Base-by-base conservation (phyloP, 2,888 invertebrate genomes). In the Schizaphis graminum region DNA sequence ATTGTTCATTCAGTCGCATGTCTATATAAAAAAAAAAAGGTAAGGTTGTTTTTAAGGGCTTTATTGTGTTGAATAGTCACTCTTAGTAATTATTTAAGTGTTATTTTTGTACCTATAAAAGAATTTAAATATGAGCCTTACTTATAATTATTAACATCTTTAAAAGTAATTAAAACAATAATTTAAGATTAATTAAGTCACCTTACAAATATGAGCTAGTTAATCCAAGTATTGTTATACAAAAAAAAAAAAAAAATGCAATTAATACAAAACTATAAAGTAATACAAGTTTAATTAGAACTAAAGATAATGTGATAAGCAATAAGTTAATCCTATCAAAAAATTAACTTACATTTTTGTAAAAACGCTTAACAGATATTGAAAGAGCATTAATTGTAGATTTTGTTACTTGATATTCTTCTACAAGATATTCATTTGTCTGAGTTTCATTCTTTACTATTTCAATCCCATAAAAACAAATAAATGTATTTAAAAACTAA, bases 271-370 rank as follows among this genome's bases (percentile, higher is more conserved):
- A 35, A 35, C 35, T 35, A 35, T 35, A 77, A 1, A 24, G 10
- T 0, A 53, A 56, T 88, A 88, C 21, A 35, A 24, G 35, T 16
- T 21, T 7, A 35, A 77, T 35, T 77, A 35, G 47, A 86, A 47
- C 47, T 5, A 44, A 49, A 35, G 0, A 26, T 56, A 53, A 24
- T 11, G 4, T 13, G 5, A 47, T 86, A 28, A 28, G 16, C 28
- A 47, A 53, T 35, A 89, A n/a, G 5, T 90, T 44, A 61, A n/a
- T 21, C 2, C 8, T 77, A 77, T 35, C 21, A 77, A 49, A 35
- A 77, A 57, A 86, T 57, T 16, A 93, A 93, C 93, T 93, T 85
- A 93, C 93, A 93, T 35, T 93, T 49, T 93, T 93, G 26, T 93
- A 93, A 93, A 93, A 93, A 41, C 89, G 89, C 41, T 57, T 89